These are phyloP conservation scores for Isichthys henryi DNA, from an alignment of 2,113 vertebrate species.

Conservation along the genomic window DNA sequence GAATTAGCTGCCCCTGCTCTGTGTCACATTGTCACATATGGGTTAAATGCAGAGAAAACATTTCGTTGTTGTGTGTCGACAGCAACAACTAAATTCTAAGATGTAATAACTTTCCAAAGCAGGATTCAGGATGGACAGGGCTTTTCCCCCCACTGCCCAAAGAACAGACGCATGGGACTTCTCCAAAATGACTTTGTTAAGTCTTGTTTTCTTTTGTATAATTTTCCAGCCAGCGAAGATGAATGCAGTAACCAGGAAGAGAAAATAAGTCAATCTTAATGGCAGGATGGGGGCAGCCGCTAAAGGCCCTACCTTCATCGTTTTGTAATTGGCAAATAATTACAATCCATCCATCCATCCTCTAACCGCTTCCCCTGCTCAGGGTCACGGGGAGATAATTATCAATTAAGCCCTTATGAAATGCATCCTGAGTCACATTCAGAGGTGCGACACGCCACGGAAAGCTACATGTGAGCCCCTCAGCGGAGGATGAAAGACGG, in stretches of 20 bases:
- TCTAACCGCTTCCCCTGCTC: not conserved
- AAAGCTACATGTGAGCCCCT: not conserved
- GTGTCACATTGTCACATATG: too few relatives aligned
- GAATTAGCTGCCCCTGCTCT: too few relatives aligned
- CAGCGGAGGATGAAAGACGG: not conserved
- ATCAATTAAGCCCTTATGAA: not conserved
- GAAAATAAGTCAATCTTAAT: not conserved
- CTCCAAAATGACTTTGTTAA: not conserved
- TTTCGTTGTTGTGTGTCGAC: too few relatives aligned
- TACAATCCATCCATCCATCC: not conserved
- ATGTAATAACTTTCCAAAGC: not conserved
- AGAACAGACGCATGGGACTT: not conserved
- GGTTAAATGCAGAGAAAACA: too few relatives aligned
- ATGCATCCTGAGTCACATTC: not conserved
- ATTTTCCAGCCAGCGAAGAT: not conserved
- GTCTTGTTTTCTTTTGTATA: not conserved
- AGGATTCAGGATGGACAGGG: not conserved
- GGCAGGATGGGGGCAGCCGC: not conserved
- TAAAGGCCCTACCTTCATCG: not conserved
- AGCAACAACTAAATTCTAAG: too few relatives aligned
- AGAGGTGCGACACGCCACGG: not conserved
- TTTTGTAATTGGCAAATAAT: slow-evolving; percentile 1
- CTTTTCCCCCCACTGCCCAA: not conserved
- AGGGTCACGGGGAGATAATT: not conserved
- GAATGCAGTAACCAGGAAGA: not conserved